phyloP scores from a whole-genome alignment of 2,113 vertebrate genomes.

The Campylomormyrus tamandua region DNA sequence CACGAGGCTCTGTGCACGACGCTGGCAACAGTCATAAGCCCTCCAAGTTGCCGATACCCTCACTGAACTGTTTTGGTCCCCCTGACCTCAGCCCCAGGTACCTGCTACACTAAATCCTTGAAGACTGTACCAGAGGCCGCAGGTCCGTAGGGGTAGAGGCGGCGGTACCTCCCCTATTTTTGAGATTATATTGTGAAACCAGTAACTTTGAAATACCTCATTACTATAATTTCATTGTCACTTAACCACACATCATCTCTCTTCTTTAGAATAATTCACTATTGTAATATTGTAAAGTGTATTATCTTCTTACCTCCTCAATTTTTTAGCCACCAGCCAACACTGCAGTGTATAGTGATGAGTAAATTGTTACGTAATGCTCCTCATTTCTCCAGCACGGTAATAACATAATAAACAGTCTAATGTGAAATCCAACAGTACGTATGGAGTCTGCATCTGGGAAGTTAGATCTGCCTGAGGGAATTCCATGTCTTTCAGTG shows the following conservation, averaged over 20 bases:
- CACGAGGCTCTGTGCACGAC: slow-evolving; percentile 24
- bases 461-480: neutral
- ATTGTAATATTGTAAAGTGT: neutral
- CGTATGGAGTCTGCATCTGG: neutral
- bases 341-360: neutral
- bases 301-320: neutral
- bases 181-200: neutral
- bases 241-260: neutral
- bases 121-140: neutral
- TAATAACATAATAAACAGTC: neutral
- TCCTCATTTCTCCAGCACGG: neutral
- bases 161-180: neutral
- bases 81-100: slow-evolving; percentile 86
- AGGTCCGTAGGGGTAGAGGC: neutral
- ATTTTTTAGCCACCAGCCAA: neutral
- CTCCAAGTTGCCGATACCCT: slow-evolving; percentile 74
- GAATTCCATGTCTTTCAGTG: neutral
- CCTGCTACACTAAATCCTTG: neutral
- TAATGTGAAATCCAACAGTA: neutral
- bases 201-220: neutral
- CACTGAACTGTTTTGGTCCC: slow-evolving; percentile 65
- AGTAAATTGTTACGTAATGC: neutral
- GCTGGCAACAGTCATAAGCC: slow-evolving; percentile 48
- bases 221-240: neutral
- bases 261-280: neutral